phyloP scores from a whole-genome alignment of 1,140 invertebrate species.

The Eupeodes corollae region DNA sequence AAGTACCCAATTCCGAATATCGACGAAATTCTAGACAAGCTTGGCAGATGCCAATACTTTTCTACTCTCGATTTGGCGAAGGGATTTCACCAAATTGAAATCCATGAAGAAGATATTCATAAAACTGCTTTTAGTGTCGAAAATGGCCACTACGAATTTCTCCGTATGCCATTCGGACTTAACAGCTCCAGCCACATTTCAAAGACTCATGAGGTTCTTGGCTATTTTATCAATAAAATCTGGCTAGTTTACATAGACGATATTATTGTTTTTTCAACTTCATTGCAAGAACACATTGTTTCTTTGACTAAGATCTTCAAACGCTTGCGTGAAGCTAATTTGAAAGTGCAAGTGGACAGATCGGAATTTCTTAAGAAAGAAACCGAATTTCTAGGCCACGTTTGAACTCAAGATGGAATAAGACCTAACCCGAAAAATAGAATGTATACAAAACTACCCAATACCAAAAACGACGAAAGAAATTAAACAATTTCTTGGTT shows the following conservation, averaged over 20 bases:
- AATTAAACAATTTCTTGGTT: conserved; percentile 1
- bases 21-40: conserved; percentile 1
- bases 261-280: conserved; percentile 14
- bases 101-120: conserved; percentile 14
- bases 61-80: conserved; percentile 2
- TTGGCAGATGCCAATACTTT: conserved; percentile 1
- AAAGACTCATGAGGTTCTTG: conserved; percentile 16
- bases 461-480: background rate
- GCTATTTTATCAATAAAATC: background rate
- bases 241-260: conserved; percentile 21
- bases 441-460: conserved; percentile 4
- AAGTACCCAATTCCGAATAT: conserved; percentile 4
- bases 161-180: conserved; percentile 37
- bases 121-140: conserved; percentile 38
- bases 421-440: conserved; percentile 9
- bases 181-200: conserved; percentile 20
- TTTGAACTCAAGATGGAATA: conserved; percentile 1
- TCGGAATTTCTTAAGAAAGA: no score
- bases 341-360: conserved; percentile 9
- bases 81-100: conserved; percentile 1
- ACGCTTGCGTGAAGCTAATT: background rate
- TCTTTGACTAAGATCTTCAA: background rate
- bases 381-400: no score
- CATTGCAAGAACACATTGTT: conserved; percentile 12
- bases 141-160: conserved; percentile 34